Evolutionary conservation across 1,140 invertebrate species (phyloP), one percentile per base, ranked within the genome.

Genomic region (Nasonia longicornis): DNA sequence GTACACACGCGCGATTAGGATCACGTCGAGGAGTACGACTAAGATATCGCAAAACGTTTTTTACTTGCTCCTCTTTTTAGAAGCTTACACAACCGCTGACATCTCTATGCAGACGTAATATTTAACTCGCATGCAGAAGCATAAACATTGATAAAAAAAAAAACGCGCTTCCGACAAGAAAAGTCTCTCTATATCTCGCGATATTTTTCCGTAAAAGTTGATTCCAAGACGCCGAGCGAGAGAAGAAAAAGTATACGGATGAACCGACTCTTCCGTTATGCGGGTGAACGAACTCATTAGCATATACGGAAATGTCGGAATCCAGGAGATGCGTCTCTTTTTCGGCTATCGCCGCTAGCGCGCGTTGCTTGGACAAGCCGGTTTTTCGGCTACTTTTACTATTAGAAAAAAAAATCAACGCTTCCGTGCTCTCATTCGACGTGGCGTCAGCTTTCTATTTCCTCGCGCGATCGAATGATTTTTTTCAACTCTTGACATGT

Each of bases 331-430:
- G 63, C 79, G 42, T 64, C 63, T 80, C 71, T 69, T 64, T 80
- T 80, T 72, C 70, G 22, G 70, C 52, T 31, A 35, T 20, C 58
- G 52, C 3, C 16, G 38, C 8, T 7, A 42, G 69, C 6, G 14
- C 12, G 70, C 26, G 26, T 42, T 66, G 42, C 74, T 74, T 74
- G 78, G 71, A 52, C 26, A 74, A 80, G 58, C 79, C 79, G 79
- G 79, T 77, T 77, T 72, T 63, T 63, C 73, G 73, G 48, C 22
- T 29, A 29, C 67, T 58, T 72, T 42, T 67, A 72, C 48, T 20
- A 2, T 64, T 63, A 80, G 52, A 48, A 31, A 66, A 58, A 58
- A 58, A 74, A 74, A 63, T 35, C 31, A 29, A 67, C 20, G 66
- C 66, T n/a, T 16, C 58, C 58, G 58, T 63, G 26, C 29, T 79